Conservation (phyloP, 2,797 vertebrate genomes). For the Morelia viridis region DNA sequence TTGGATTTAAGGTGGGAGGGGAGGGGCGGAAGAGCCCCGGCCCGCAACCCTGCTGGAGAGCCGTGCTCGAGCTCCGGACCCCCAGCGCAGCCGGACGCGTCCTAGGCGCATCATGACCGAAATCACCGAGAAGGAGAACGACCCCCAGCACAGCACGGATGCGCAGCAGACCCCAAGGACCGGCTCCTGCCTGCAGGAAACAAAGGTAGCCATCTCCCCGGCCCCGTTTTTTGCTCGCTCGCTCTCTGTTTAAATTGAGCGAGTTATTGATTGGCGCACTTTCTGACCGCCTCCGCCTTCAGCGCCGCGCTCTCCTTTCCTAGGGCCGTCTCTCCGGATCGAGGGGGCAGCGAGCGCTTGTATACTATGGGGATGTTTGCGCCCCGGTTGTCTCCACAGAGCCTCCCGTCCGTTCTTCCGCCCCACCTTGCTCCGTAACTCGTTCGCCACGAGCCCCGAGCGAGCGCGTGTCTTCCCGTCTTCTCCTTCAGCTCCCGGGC, state of each 20-base stretch:
- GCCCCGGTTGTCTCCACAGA: background rate
- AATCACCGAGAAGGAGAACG: slow-evolving; percentile 84
- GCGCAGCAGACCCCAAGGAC: slow-evolving; percentile 79
- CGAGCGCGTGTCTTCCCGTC: background rate
- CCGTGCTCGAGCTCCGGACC: slow-evolving; percentile 3
- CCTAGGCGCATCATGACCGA: slow-evolving; percentile 82
- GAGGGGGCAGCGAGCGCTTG: background rate
- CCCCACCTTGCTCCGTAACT: background rate
- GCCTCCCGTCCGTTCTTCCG: background rate
- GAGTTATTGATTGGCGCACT: background rate
- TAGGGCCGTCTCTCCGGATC: background rate
- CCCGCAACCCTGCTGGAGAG: background rate
- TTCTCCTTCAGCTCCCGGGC: background rate
- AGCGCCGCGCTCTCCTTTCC: background rate
- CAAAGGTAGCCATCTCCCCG: slow-evolving; percentile 74
- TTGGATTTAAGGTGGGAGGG: slow-evolving; percentile 4
- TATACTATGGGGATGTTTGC: background rate
- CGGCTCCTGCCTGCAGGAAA: slow-evolving; percentile 80
- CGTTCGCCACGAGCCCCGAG: background rate
- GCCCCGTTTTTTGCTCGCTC: background rate
- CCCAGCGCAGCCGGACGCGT: background rate
- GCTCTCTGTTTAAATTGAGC: too few relatives aligned
- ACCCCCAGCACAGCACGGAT: slow-evolving; percentile 74
- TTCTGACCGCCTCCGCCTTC: background rate
- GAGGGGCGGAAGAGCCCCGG: slow-evolving; percentile 23